Percentiles rank a stretch among this genome's conserved stretches.
These are phyloP conservation scores for Drosophila kepulauana DNA, from an alignment of 1,140 invertebrate species.

Conservation along the genomic window DNA sequence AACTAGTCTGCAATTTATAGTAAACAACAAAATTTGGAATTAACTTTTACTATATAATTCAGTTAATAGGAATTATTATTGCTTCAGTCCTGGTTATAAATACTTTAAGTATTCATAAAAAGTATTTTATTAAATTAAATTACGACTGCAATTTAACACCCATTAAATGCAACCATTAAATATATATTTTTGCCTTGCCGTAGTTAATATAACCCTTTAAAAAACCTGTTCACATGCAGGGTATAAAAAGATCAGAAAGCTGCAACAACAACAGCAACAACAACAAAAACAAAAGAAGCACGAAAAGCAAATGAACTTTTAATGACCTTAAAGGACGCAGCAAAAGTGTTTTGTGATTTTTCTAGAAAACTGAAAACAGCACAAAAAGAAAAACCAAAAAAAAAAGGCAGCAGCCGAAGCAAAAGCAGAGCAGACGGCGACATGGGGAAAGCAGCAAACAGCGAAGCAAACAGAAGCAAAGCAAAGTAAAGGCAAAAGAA, in stretches of 20 bases:
- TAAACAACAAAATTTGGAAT: too few relatives aligned
- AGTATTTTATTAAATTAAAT: not conserved
- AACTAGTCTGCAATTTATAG: too few relatives aligned
- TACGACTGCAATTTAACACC: not conserved
- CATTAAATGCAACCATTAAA: not conserved
- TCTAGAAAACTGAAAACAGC: constrained; percentile 59
- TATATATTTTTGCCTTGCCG: not conserved
- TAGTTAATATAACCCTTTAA: not conserved
- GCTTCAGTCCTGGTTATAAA: not conserved
- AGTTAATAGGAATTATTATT: too few relatives aligned
- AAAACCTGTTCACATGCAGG: not conserved
- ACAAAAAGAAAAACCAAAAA: constrained; percentile 20
- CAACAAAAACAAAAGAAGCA: constrained; percentile 3
- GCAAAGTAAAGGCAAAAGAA: constrained; percentile 32
- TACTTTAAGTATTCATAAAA: not conserved
- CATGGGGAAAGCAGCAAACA: constrained; percentile 2
- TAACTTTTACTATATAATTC: too few relatives aligned
- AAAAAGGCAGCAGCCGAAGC: not conserved
- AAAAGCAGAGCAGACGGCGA: not conserved
- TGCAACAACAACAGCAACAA: constrained; percentile 28
- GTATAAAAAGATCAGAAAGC: constrained; percentile 15
- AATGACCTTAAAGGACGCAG: constrained; percentile 80
- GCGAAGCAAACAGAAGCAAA: constrained; percentile 56
- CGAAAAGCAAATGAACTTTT: constrained; percentile 50
- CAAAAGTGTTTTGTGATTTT: constrained; percentile 71